Percentiles rank a stretch among this genome's conserved stretches.
Evolutionary conservation across 2,888 invertebrate species (phyloP).

Genomic region (Heliothis peltigera): DNA sequence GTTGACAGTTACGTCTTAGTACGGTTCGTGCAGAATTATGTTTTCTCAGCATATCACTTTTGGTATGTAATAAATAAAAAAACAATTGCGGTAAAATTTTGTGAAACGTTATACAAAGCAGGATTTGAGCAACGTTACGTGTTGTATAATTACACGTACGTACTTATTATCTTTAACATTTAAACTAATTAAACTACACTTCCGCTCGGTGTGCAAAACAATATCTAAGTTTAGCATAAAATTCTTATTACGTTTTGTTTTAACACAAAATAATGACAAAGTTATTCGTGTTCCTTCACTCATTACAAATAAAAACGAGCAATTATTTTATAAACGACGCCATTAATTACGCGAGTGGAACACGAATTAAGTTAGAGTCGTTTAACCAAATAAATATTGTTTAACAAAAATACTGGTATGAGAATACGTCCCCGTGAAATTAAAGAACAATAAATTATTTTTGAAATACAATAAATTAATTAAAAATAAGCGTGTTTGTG

Average conservation of each 20-base stretch:
- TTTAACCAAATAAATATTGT: slow-evolving; percentile 50
- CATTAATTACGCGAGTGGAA: slow-evolving; percentile 52
- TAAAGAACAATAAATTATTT: slow-evolving; percentile 49
- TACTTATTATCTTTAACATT: slow-evolving; percentile 28
- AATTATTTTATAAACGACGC: slow-evolving; percentile 60
- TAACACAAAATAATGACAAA: slow-evolving; percentile 57
- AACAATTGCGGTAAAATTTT: no score
- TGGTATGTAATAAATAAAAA: no score
- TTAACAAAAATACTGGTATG: slow-evolving; percentile 22
- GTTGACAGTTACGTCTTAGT: neutral
- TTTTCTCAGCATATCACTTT: no score
- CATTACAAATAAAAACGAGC: slow-evolving; percentile 61
- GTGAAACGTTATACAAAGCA: neutral
- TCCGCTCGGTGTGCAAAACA: slow-evolving; percentile 36
- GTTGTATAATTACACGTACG: neutral
- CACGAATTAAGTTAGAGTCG: slow-evolving; percentile 40
- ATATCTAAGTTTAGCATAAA: slow-evolving; percentile 58
- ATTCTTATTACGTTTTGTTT: slow-evolving; percentile 54
- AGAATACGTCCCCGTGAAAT: slow-evolving; percentile 39
- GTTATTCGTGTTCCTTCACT: slow-evolving; percentile 58
- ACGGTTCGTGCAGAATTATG: no score
- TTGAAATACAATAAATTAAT: slow-evolving; percentile 60
- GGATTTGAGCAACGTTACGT: neutral
- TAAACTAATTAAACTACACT: slow-evolving; percentile 21
- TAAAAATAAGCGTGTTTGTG: slow-evolving; percentile 47